Evolutionary conservation across 2,888 invertebrate genomes (phyloP).

Genomic region (Drosophila paranaensis): DNA sequence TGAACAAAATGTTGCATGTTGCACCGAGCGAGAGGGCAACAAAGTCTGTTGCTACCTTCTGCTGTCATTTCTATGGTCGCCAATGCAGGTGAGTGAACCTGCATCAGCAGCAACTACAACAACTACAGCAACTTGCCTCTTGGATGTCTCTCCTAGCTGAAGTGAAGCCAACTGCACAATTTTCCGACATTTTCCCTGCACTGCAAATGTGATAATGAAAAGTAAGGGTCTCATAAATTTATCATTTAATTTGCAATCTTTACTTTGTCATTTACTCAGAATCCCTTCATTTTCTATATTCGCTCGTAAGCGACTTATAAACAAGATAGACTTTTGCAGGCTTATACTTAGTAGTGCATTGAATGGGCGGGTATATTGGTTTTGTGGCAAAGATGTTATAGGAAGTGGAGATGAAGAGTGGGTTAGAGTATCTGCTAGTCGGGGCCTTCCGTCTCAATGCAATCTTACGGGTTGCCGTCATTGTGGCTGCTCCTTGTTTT

Average conservation of each 20-base stretch:
- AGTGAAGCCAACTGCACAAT: conserved; percentile 36
- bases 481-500: conserved; percentile 12
- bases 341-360: too few relatives aligned
- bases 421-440: not conserved
- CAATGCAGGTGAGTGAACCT: conserved; percentile 66
- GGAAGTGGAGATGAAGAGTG: too few relatives aligned
- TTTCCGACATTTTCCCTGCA: conserved; percentile 25
- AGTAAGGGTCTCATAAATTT: not conserved
- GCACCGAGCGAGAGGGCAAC: conserved; percentile 3
- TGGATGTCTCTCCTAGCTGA: conserved; percentile 13
- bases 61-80: conserved; percentile 52
- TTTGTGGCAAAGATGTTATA: not conserved
- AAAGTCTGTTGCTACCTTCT: conserved; percentile 7
- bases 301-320: not conserved
- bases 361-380: not conserved
- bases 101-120: conserved; percentile 10
- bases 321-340: not conserved
- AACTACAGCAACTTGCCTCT: not conserved
- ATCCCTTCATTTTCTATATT: not conserved
- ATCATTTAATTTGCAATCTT: not conserved
- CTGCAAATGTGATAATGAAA: not conserved
- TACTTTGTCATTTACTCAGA: not conserved
- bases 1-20: not conserved
- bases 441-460: not conserved
- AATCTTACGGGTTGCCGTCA: not conserved